Conservation (phyloP, 2,888 invertebrate species). For the Agrypnus murinus region DNA sequence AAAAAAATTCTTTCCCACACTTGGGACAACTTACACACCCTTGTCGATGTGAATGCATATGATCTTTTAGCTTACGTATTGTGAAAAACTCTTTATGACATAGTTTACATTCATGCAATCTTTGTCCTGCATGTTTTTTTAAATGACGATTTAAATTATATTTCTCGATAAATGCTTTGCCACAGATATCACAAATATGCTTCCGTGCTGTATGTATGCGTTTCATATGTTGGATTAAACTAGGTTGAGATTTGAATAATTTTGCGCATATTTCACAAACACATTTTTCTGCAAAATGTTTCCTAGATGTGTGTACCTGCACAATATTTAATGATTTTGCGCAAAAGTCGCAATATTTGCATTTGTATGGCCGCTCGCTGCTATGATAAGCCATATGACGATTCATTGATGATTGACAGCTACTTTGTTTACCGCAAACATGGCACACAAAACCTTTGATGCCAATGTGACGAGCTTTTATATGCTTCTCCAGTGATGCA, state of each 20-base stretch:
- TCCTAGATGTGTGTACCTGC: conserved; percentile 55
- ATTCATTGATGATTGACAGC: conserved; percentile 59
- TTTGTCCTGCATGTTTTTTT: conserved; percentile 55
- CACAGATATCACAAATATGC: conserved; percentile 55
- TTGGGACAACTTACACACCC: conserved; percentile 57
- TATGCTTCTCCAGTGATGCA: conserved; percentile 56
- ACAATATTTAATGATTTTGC: conserved; percentile 56
- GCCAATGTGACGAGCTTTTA: conserved; percentile 56
- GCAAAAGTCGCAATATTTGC: conserved; percentile 55
- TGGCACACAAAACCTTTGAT: conserved; percentile 58
- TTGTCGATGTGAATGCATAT: conserved; percentile 57
- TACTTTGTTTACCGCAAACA: conserved; percentile 59
- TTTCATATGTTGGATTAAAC: conserved; percentile 58
- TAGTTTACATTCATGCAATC: conserved; percentile 56
- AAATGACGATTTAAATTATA: conserved; percentile 57
- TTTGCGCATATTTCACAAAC: conserved; percentile 59
- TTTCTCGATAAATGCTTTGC: conserved; percentile 56
- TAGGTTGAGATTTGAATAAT: conserved; percentile 58
- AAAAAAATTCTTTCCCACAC: conserved; percentile 58
- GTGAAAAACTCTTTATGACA: conserved; percentile 57
- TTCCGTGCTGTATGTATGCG: conserved; percentile 57
- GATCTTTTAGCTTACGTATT: conserved; percentile 55
- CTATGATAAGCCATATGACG: conserved; percentile 59
- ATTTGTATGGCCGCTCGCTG: conserved; percentile 54
- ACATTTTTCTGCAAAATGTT: conserved; percentile 53